These are phyloP conservation scores for Cryptus armator DNA, from an alignment of 2,888 invertebrate genomes.

Conservation along the genomic window DNA sequence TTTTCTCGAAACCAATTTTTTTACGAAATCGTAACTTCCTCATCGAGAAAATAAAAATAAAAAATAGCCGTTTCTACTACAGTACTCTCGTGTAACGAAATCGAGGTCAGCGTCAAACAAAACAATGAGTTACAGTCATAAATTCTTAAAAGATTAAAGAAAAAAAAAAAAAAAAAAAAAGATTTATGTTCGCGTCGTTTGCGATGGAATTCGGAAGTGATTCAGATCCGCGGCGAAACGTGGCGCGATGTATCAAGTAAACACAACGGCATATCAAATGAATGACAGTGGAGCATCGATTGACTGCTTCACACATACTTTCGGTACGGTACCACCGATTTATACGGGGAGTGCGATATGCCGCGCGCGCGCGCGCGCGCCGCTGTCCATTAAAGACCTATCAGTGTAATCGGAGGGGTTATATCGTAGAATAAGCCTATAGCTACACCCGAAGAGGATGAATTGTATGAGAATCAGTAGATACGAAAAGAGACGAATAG, in stretches of 20 bases:
- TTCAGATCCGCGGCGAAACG: background rate
- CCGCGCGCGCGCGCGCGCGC: slow-evolving; percentile 19
- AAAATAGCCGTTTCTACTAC: background rate
- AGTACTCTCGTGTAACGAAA: background rate
- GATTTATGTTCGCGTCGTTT: background rate
- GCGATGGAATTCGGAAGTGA: slow-evolving; percentile 16
- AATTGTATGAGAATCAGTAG: slow-evolving; percentile 62
- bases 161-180: background rate
- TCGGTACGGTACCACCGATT: slow-evolving; percentile 71
- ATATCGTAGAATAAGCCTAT: slow-evolving; percentile 70
- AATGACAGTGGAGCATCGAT: slow-evolving; percentile 68
- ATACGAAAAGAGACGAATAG: slow-evolving; percentile 49
- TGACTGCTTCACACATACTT: slow-evolving; percentile 65
- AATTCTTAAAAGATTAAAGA: background rate
- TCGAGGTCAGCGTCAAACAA: background rate
- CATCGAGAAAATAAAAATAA: background rate
- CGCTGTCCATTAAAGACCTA: slow-evolving; percentile 69
- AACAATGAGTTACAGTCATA: background rate
- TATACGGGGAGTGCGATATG: slow-evolving; percentile 43
- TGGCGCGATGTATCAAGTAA: slow-evolving; percentile 28
- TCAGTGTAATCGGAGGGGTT: slow-evolving; percentile 69
- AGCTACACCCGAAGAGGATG: slow-evolving; percentile 64
- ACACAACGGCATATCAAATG: slow-evolving; percentile 49
- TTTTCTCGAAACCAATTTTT: background rate
- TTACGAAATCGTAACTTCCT: background rate